phyloP scores from a whole-genome alignment of 2,797 vertebrate species.

The Schizopygopsis malacanthus region DNA sequence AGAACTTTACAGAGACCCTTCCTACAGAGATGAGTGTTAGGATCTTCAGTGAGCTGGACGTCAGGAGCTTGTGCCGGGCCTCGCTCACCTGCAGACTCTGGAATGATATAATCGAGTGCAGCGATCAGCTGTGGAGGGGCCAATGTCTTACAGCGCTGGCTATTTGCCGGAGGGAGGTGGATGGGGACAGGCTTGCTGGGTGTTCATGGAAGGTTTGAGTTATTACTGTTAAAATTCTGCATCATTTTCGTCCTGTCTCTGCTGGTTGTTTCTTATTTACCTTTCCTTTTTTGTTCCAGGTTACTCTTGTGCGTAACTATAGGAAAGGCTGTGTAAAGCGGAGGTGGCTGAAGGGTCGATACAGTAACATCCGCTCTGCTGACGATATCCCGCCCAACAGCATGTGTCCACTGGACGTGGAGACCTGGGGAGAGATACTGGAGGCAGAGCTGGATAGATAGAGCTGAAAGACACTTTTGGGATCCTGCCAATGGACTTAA shows the following conservation, averaged over 20 bases:
- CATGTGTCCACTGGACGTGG: conserved; percentile 84
- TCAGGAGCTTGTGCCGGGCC: conserved; percentile 82
- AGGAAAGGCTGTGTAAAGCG: conserved; percentile 83
- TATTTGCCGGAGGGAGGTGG: conserved; percentile 83
- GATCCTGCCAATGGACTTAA: not conserved
- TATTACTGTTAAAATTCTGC: not conserved
- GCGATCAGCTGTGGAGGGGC: conserved; percentile 83
- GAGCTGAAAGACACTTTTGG: not conserved
- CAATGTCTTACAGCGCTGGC: conserved; percentile 78
- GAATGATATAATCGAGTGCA: conserved; percentile 77
- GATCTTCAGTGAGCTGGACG: conserved; percentile 84
- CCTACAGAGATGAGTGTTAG: conserved; percentile 81
- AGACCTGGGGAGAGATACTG: conserved; percentile 92
- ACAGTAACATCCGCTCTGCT: conserved; percentile 83
- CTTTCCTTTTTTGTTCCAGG: conserved; percentile 68
- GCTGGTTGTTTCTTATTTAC: not conserved
- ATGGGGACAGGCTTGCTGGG: conserved; percentile 77
- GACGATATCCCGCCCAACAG: conserved; percentile 77
- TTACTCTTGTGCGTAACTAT: conserved; percentile 87
- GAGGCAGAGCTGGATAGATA: conserved; percentile 89
- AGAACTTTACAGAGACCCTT: conserved; percentile 78
- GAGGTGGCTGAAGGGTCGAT: conserved; percentile 87
- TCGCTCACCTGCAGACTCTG: conserved; percentile 81
- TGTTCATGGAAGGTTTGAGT: conserved; percentile 86
- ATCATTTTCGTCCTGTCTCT: not conserved